Evolutionary conservation across 2,888 invertebrate species (phyloP).

Genomic region (Melanostoma mellinum): DNA sequence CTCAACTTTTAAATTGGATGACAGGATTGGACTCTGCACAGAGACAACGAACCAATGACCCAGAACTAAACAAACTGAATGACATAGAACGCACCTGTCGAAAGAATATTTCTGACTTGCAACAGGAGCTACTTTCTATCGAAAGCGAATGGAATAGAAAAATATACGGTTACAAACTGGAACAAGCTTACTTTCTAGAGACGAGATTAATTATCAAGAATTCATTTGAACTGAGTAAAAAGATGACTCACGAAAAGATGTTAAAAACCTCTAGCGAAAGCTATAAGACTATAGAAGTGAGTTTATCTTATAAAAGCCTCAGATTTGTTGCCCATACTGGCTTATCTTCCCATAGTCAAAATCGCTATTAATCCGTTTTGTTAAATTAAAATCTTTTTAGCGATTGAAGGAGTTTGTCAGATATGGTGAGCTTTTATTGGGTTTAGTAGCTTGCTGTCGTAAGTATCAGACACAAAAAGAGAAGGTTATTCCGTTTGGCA

Average conservation of each 20-base stretch:
- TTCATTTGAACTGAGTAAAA: slow-evolving; percentile 74
- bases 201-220: slow-evolving; percentile 77
- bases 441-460: slow-evolving; percentile 77
- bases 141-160: slow-evolving; percentile 76
- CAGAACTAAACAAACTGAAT: slow-evolving; percentile 76
- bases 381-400: slow-evolving; percentile 65
- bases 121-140: slow-evolving; percentile 73
- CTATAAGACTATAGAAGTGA: slow-evolving; percentile 76
- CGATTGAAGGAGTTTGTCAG: slow-evolving; percentile 75
- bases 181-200: slow-evolving; percentile 77
- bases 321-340: too few species aligned
- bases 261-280: slow-evolving; percentile 77
- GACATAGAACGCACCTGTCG: slow-evolving; percentile 74
- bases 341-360: too few species aligned
- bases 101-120: slow-evolving; percentile 70
- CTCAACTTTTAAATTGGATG: slow-evolving; percentile 76
- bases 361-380: too few species aligned
- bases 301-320: background rate
- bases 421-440: slow-evolving; percentile 78
- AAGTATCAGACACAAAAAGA: slow-evolving; percentile 80
- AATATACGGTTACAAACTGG: slow-evolving; percentile 76
- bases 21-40: slow-evolving; percentile 75
- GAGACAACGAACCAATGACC: slow-evolving; percentile 77
- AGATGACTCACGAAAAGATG: slow-evolving; percentile 76
- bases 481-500: slow-evolving; percentile 77